These are phyloP conservation scores for Peromyscus melanophrys DNA, from an alignment of 2,797 vertebrate species.

Conservation along the genomic window DNA sequence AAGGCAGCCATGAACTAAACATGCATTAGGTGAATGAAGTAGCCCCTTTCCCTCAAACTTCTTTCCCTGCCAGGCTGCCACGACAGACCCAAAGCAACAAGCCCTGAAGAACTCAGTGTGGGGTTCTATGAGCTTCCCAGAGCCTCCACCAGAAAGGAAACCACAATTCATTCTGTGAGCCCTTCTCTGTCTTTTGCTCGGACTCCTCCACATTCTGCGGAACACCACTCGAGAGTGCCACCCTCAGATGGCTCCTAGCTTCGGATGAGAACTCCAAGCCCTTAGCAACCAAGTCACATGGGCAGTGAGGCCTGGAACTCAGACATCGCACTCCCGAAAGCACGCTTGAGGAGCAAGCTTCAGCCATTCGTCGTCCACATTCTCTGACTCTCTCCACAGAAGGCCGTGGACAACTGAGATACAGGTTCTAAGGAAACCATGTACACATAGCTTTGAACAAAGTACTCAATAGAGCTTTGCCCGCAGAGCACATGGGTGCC, in stretches of 20 bases:
- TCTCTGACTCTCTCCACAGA: neutral
- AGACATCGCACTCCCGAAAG: neutral
- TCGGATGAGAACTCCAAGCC: neutral
- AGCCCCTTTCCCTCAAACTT: neutral
- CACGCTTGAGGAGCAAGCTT: accelerated
- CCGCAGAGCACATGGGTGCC: accelerated
- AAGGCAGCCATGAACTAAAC: neutral
- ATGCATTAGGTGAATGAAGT: neutral
- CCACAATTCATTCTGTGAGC: too few relatives aligned
- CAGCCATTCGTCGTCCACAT: accelerated
- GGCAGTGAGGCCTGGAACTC: neutral
- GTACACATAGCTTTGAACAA: neutral
- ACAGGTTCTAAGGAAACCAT: neutral
- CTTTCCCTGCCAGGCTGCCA: neutral
- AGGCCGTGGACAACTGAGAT: neutral
- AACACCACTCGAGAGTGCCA: neutral
- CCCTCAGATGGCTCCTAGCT: accelerated
- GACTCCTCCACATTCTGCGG: accelerated
- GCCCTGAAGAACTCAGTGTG: accelerated
- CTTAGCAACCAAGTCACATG: neutral
- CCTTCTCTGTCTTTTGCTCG: neutral
- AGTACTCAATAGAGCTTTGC: neutral
- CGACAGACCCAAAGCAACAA: neutral
- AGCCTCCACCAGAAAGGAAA: accelerated
- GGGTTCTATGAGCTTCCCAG: neutral